Evolutionary conservation across 2,888 invertebrate species (phyloP), one percentile per base, ranked within the genome.

Genomic region (Scaeva pyrastri): DNA sequence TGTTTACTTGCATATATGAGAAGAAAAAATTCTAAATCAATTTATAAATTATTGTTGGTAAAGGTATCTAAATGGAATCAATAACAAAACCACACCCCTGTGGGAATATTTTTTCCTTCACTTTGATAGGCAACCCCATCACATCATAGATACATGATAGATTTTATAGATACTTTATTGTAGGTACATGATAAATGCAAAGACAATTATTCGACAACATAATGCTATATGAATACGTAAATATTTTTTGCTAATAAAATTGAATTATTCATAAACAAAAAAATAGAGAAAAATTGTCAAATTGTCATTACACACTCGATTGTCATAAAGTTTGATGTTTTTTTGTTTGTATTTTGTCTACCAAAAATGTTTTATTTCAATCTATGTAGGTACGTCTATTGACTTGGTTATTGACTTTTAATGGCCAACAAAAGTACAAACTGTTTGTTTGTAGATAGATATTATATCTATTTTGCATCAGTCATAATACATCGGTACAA

Each of bases 281-380:
- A 31, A 31, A 26, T 26, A 31, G n/a, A n/a, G n/a, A n/a, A n/a
- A n/a, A 31, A 31, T 36, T 31, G 52, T 41, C 36, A 66, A 55
- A 60, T 16, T 31, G 26, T 36, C n/a, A 62, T 45, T 56, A 39
- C 26, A 64, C 43, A 43, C 64, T 62, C 45, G 45, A 66, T 64
- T 79, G 75, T 75, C 79, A 79, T 75, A 79, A 84, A 78, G 50
- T 78, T 78, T 78, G 79, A 72, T 75, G 79, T 75, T 45, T 23
- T n/a, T n/a, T n/a, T n/a, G n/a, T n/a, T 23, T 71, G 21, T 16
- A 58, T 43, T 50, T 78, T 68, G 70, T 78, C 68, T 71, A 66
- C 6, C 31, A 0, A 39, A 66, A 50, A 31, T 36, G n/a, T 50
- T 10, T 2, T 19, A 39, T 2, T 2, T 12, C 1, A 16, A 23